Evolutionary conservation across 1,140 invertebrate species (phyloP).

Genomic region (Venustaconcha ellipsiformis): DNA sequence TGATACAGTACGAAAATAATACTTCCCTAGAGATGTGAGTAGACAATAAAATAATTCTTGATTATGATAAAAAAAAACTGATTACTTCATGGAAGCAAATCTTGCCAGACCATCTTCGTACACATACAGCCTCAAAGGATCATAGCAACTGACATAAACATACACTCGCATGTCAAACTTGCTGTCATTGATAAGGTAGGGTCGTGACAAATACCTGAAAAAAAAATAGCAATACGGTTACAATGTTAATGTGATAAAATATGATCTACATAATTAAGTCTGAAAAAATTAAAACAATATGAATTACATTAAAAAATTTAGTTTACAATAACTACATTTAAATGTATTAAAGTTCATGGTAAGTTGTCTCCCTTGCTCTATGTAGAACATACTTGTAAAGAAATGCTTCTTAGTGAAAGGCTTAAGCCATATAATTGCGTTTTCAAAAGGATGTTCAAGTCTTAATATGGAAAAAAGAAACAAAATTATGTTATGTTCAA

Average conservation of each 20-base stretch:
- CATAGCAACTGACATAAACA: constrained; percentile 92
- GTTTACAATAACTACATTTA: neutral
- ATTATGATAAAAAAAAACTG: constrained; percentile 6
- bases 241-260: neutral
- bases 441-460: too few relatives aligned
- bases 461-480: too few relatives aligned
- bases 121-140: constrained; percentile 92
- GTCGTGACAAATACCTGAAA: constrained; percentile 90
- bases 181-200: constrained; percentile 92
- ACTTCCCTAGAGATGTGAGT: neutral
- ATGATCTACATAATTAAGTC: neutral
- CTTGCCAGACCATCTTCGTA: constrained; percentile 93
- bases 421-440: too few relatives aligned
- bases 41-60: neutral
- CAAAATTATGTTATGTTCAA: too few relatives aligned
- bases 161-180: constrained; percentile 97
- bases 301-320: neutral
- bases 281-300: neutral
- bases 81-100: constrained; percentile 69
- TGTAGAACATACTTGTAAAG: too few relatives aligned
- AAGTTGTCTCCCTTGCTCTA: too few relatives aligned
- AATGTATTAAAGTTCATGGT: neutral
- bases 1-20: too few relatives aligned
- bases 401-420: too few relatives aligned
- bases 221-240: neutral